Evolutionary conservation across 2,888 invertebrate species (phyloP), one percentile per base, ranked within the genome.

Genomic region (Tetragonisca angustula): DNA sequence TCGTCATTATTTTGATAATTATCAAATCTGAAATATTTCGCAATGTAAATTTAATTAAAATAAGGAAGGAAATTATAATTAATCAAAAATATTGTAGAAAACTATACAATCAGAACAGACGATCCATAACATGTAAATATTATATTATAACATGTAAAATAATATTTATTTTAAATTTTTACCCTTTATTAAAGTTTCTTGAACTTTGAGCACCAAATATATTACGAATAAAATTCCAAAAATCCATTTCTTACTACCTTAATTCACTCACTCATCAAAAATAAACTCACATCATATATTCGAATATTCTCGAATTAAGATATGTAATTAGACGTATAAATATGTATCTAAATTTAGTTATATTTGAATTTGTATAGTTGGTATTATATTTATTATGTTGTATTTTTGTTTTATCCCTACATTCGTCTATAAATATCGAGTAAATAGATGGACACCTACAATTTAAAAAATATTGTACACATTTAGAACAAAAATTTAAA

Each of bases 181-280:
- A 93, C 93, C 91, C 86, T 13, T 86, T 77, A 67, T 87, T 85
- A 67, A 89, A 87, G 56, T 91, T 88, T 50, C 87, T 81, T 50
- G 77, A 80, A 27, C 81, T 84, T 62, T 77, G 76, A 64, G 71
- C 62, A 62, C 88, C 88, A 78, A 93, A 89, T 50, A 93, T 76
- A 78, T 91, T 90, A 74, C 91, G 90, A 56, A 93, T 90, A 76
- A 91, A 91, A 76, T 92, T 87, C 49, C 91, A 85, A 32, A 93
- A 79, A 71, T 92, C 83, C 93, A 93, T 93, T 79, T 84, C 84
- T 73, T 27, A 36, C 59, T 19, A 11, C 19, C 21, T 43, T n/a
- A 64, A 32, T 68, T 32, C 4, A 19, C 17, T 17, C 2, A 21
- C 13, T 21, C 5, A 59, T 49, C 2, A n/a, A 13, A 68, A 50